Percentiles rank a stretch among this genome's conserved stretches.
Conservation (phyloP, 2,888 invertebrate genomes). For the Drosophila ochracea region DNA sequence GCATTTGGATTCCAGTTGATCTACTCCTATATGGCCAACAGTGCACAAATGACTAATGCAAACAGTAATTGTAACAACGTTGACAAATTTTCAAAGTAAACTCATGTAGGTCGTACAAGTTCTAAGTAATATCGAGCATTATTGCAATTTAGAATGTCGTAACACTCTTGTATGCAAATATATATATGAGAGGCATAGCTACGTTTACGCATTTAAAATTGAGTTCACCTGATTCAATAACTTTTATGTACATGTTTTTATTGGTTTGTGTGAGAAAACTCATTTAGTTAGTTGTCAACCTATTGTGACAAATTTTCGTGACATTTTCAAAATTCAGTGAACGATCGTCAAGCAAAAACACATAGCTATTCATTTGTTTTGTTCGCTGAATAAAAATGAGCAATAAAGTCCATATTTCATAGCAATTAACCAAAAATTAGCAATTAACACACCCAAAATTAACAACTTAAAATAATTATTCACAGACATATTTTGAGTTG, state of each 20-base stretch:
- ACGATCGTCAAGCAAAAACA: constrained; percentile 4
- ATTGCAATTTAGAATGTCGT: constrained; percentile 9
- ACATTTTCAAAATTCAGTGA: constrained; percentile 29
- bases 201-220: constrained; percentile 33
- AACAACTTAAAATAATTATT: constrained; percentile 6
- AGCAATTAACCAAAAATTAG: constrained; percentile 21
- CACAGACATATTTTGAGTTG: neutral
- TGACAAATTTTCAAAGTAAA: constrained; percentile 5
- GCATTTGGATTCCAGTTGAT: neutral
- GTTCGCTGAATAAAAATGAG: constrained; percentile 2
- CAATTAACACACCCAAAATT: constrained; percentile 8
- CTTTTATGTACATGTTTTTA: constrained; percentile 3
- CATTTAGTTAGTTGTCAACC: neutral
- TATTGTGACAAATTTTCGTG: constrained; percentile 20
- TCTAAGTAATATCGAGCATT: constrained; percentile 1
- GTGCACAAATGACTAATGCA: neutral
- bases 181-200: neutral
- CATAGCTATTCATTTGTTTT: constrained; percentile 1
- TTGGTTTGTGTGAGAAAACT: constrained; percentile 1
- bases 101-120: constrained; percentile 1
- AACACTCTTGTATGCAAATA: constrained; percentile 4
- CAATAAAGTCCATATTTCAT: constrained; percentile 9
- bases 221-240: constrained; percentile 44
- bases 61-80: constrained; percentile 23
- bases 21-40: neutral